These are phyloP conservation scores for Cheilosia vulpina DNA, from an alignment of 2,888 invertebrate species.

Conservation along the genomic window DNA sequence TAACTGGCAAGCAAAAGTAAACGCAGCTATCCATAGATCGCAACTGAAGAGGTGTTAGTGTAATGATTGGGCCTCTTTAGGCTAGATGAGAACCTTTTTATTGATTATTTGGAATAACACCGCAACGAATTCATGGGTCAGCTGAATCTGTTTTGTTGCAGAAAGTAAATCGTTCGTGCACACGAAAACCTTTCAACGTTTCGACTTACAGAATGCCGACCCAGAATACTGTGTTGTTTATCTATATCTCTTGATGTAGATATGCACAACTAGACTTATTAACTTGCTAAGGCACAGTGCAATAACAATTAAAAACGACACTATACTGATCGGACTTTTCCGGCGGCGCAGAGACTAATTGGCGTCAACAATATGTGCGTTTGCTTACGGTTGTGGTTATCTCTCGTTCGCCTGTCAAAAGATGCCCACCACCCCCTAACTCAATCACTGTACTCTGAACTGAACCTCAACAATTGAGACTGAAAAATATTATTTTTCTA, in stretches of 20 bases:
- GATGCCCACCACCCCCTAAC: background rate
- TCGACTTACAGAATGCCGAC: too few species aligned
- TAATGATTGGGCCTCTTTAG: too few species aligned
- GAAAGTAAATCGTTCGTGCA: too few species aligned
- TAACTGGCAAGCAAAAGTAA: too few species aligned
- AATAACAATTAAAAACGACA: constrained; percentile 38
- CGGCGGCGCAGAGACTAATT: constrained; percentile 52
- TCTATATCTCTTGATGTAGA: background rate
- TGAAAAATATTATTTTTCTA: constrained; percentile 37
- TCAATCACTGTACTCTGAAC: background rate
- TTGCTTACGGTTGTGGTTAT: constrained; percentile 18
- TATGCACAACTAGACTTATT: background rate
- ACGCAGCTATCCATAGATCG: too few species aligned
- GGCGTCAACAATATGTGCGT: constrained; percentile 44
- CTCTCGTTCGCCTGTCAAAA: constrained; percentile 3
- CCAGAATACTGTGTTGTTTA: too few species aligned
- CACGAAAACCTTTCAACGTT: too few species aligned
- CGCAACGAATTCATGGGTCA: too few species aligned
- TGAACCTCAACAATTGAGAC: constrained; percentile 11
- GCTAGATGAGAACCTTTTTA: too few species aligned
- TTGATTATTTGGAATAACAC: too few species aligned
- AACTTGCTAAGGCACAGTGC: background rate
- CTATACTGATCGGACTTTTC: constrained; percentile 42
- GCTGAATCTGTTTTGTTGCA: too few species aligned
- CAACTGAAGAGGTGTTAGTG: too few species aligned